These are phyloP conservation scores for Petrocephalus zakoni DNA, from an alignment of 2,113 vertebrate species.

Conservation along the genomic window DNA sequence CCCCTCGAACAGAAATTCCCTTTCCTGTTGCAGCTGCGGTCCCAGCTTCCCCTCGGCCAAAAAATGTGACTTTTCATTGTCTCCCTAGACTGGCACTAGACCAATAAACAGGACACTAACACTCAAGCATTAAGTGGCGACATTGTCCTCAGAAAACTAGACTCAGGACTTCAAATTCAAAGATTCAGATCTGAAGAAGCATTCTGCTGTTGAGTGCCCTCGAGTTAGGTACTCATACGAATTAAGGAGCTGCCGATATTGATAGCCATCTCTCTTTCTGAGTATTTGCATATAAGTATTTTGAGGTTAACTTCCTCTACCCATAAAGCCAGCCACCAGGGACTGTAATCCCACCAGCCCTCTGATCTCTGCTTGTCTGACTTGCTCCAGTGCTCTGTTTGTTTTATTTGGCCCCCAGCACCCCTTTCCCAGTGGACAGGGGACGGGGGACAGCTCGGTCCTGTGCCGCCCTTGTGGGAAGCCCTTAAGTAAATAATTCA, in stretches of 20 bases:
- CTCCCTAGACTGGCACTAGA: not conserved
- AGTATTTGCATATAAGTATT: constrained; percentile 41
- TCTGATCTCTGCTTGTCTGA: constrained; percentile 18
- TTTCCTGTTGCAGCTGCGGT: constrained; percentile 31
- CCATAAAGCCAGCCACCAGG: constrained; percentile 34
- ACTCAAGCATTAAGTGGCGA: not conserved
- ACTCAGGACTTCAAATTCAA: not conserved
- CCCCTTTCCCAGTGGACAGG: constrained; percentile 36
- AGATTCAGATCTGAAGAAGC: not conserved
- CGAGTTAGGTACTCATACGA: not conserved
- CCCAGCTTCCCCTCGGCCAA: not conserved
- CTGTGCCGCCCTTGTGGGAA: constrained; percentile 54
- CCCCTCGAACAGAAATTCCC: constrained; percentile 33
- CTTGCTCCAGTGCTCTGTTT: constrained; percentile 57
- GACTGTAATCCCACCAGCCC: constrained; percentile 26
- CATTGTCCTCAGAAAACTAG: not conserved
- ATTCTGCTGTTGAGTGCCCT: not conserved
- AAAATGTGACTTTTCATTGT: not conserved
- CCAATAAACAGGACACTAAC: not conserved
- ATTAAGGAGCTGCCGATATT: not conserved
- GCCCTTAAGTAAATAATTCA: constrained; percentile 42
- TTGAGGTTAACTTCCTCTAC: constrained; percentile 45
- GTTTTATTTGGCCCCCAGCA: constrained; percentile 66
- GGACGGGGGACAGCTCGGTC: constrained; percentile 56
- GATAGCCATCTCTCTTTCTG: constrained; percentile 28